phyloP scores from a whole-genome alignment of 2,888 invertebrate genomes.

The Noctua janthe region DNA sequence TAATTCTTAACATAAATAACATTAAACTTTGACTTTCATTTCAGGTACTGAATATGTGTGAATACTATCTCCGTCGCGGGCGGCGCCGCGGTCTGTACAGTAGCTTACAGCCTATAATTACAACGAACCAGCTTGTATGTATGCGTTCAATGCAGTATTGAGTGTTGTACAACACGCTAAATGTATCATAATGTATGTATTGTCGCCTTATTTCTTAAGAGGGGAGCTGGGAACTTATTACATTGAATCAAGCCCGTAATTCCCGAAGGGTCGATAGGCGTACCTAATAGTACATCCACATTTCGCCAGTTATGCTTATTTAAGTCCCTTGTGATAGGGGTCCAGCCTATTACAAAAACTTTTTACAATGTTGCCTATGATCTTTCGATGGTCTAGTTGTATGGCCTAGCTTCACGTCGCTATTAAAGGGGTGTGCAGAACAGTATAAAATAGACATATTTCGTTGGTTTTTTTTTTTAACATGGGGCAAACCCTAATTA shows the following conservation, averaged over 20 bases:
- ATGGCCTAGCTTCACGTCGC: background rate
- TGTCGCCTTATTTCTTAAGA: constrained; percentile 7
- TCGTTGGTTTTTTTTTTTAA: background rate
- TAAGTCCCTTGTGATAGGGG: background rate
- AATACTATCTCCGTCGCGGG: constrained; percentile 64
- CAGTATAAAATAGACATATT: background rate
- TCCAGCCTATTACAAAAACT: background rate
- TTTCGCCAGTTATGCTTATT: background rate
- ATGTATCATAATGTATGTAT: constrained; percentile 36
- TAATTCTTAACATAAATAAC: background rate
- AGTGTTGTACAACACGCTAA: constrained; percentile 35
- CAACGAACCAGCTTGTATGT: constrained; percentile 43
- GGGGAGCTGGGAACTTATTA: background rate
- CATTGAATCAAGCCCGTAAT: background rate
- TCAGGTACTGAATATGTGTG: constrained; percentile 48
- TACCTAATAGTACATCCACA: background rate
- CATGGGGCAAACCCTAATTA: background rate
- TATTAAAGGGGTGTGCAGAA: background rate
- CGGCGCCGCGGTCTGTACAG: constrained; percentile 63
- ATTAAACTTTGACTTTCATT: constrained; percentile 5
- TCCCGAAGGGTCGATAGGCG: too few relatives aligned
- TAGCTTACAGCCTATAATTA: constrained; percentile 59
- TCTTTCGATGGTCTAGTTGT: background rate
- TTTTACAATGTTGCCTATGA: background rate
- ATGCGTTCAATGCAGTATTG: constrained; percentile 41